phyloP scores from a whole-genome alignment of 2,797 vertebrate species.

The Crenuchus spilurus region DNA sequence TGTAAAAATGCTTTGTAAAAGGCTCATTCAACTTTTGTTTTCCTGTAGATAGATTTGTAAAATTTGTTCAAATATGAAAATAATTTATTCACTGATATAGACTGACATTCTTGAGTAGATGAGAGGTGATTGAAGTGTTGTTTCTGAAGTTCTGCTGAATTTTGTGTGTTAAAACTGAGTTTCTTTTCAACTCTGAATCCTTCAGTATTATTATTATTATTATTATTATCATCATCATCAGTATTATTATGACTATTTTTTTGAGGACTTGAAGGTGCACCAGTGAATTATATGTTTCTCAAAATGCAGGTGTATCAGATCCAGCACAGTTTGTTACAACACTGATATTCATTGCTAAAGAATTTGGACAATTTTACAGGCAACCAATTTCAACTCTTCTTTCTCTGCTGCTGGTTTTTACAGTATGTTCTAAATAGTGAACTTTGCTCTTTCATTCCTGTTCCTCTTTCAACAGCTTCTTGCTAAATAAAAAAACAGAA shows the following conservation, averaged over 20 bases:
- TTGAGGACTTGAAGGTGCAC: slow-evolving; percentile 1
- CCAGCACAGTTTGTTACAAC: slow-evolving; percentile 7
- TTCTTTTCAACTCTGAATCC: not conserved
- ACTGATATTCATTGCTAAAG: slow-evolving; percentile 21
- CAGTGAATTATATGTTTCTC: slow-evolving; percentile 17
- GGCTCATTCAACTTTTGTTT: slow-evolving; percentile 16
- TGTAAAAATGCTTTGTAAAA: slow-evolving; percentile 49
- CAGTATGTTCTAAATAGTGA: slow-evolving; percentile 54
- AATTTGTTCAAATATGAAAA: not conserved
- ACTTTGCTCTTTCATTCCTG: slow-evolving; percentile 47
- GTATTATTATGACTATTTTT: slow-evolving; percentile 9
- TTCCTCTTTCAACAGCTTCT: slow-evolving; percentile 52
- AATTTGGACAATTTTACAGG: slow-evolving; percentile 42
- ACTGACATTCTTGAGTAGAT: not conserved
- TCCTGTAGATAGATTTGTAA: slow-evolving; percentile 37
- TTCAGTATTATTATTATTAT: not conserved
- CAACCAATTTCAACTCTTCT: slow-evolving; percentile 28
- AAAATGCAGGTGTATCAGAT: slow-evolving; percentile 17
- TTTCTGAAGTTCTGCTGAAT: not conserved
- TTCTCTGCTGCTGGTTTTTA: slow-evolving; percentile 48
- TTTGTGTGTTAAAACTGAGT: slow-evolving; percentile 17
- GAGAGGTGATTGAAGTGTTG: not conserved
- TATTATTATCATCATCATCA: not conserved
- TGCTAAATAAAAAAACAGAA: slow-evolving; percentile 54
- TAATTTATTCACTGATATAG: slow-evolving; percentile 1